Conservation (phyloP, 2,888 invertebrate species). For the Argyra leucocephala region DNA sequence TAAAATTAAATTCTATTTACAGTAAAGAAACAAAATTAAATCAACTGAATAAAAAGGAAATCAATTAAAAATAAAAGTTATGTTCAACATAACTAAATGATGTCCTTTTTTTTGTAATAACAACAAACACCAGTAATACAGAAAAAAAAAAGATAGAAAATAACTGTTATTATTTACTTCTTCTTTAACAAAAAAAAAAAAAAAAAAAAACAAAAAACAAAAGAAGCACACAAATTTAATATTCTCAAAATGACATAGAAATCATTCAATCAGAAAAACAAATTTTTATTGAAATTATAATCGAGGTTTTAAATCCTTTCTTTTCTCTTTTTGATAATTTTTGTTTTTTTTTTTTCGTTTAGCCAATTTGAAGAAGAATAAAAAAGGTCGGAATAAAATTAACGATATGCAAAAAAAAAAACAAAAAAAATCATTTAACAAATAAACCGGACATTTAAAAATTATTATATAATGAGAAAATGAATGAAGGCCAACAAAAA, state of each 20-base stretch:
- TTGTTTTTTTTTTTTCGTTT: too few relatives aligned
- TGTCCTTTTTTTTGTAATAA: background rate
- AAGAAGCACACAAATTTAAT: too few relatives aligned
- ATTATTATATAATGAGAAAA: too few relatives aligned
- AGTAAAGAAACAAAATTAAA: background rate
- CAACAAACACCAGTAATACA: background rate
- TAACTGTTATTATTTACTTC: background rate
- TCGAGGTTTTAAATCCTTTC: background rate
- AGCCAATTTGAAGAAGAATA: too few relatives aligned
- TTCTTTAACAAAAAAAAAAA: background rate
- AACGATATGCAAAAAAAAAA: too few relatives aligned
- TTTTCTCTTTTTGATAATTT: background rate
- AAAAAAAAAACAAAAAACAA: background rate
- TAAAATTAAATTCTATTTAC: background rate
- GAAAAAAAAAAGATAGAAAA: background rate
- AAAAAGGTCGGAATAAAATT: too few relatives aligned
- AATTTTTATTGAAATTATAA: background rate
- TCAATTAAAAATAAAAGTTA: conserved; percentile 2
- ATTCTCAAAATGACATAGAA: background rate
- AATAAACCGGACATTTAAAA: too few relatives aligned
- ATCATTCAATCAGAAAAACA: background rate
- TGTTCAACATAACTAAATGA: background rate
- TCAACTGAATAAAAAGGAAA: conserved; percentile 4
- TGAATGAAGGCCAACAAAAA: too few relatives aligned
- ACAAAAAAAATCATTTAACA: too few relatives aligned